Evolutionary conservation across 2,888 invertebrate species (phyloP), one percentile per base, ranked within the genome.

Genomic region (Ormia ochracea): DNA sequence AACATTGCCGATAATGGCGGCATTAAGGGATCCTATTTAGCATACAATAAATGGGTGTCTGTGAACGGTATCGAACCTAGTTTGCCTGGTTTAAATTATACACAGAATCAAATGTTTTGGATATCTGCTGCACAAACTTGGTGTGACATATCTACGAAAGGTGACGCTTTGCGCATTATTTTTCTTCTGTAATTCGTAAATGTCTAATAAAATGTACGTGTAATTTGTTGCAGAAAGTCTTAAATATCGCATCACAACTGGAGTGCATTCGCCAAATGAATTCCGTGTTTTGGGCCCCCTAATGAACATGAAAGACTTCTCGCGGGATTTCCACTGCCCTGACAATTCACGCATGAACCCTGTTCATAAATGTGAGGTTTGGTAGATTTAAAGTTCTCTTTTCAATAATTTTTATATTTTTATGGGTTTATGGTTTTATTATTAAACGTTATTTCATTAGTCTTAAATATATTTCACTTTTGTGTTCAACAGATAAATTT

Each of bases 1-100:
- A 98, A 98, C 88, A 98, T 98, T 73, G 98, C 98, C 0, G 98
- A 98, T 88, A 98, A 97, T 87, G 97, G 97, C 2, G 98, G 97
- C 0, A 93, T 97, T 82, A 97, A 97, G 88, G 95, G 96, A 87
- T 95, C 97, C 0, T 98, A 97, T 89, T 91, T 93, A 80, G 96
- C 96, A 0, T 96, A 96, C 89, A 91, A 93, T 54, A 92, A 92
- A 9, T 96, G 95, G 95, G 92, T 91, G 0, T 89, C 91, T 19
- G 91, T 93, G 7, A 92, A 95, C 85, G 92, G 93, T 0, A 90
- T 90, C 0, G 96, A 96, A 85, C 89, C 90, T 0, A 90, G 91
- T 58, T 90, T 96, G 33, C 96, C 96, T 0, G 96, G 95, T 0
- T 90, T 96, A 0, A 91, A 93, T 59, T 95, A 92, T 85, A 91